Evolutionary conservation across 2,888 invertebrate genomes (phyloP), one percentile per base, ranked within the genome.

Genomic region (Leucania comma): DNA sequence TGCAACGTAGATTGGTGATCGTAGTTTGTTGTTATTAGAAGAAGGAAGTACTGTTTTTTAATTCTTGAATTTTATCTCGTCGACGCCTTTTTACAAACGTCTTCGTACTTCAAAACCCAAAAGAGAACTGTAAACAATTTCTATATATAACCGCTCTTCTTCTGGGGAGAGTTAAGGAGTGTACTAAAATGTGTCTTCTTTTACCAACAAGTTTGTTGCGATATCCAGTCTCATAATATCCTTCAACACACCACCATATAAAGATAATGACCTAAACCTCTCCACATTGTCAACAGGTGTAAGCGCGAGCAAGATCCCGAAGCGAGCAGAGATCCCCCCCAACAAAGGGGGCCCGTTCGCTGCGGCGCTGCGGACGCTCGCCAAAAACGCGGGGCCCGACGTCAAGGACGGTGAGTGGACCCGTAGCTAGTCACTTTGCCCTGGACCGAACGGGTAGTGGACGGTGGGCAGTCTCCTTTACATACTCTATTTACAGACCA

Each of bases 341-440:
- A 95, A 95, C 87, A 96, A 96, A 90, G 96, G 96, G 22, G 97
- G 97, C 32, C 98, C 98, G 72, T 99, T 99, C 96, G 99, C 99
- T 65, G 98, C 99, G 59, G 99, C 99, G 32, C 96, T 99, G 65
- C 97, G 99, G 72, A 98, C 98, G 91, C 96, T 99, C 83, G 99
- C 99, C 79, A 98, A 99, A 94, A 99, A 99, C 93, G 98, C 98
- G 29, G 98, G 98, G 73, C 98, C 97, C 84, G 97, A 97, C 87
- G 96, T 96, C 90, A 97, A 97, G 87, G 97, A 97, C 90, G 95
- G 96, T 96, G 89, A 95, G 97, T 96, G 63, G 26, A 67, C 59
- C 50, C n/a, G 73, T 85, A 83, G 82, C 59, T 80, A 75, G 72
- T 38, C 24, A 62, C 89, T 90, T 76, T 75, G 70, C 64, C 89